phyloP scores from a whole-genome alignment of 2,888 invertebrate species.

The Lampropteryx suffumata region DNA sequence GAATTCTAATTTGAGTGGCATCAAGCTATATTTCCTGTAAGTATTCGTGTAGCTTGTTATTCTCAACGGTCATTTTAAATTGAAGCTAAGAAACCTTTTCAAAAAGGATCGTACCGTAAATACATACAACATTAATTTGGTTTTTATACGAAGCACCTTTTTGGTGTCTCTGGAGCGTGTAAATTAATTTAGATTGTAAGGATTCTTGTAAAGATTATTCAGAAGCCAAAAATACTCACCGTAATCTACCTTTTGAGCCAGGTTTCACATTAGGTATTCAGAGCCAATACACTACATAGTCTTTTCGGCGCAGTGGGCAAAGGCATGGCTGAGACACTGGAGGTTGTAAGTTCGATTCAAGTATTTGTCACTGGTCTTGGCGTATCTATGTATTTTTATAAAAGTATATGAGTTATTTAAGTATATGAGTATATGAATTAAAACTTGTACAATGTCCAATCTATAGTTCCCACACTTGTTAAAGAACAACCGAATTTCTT shows the following conservation, averaged over 20 bases:
- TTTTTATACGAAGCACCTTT: conserved; percentile 4
- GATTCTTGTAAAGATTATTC: conserved; percentile 12
- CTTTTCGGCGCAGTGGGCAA: no score
- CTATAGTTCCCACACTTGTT: no score
- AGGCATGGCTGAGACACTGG: no score
- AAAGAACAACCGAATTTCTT: no score
- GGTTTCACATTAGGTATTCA: neutral
- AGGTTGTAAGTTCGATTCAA: no score
- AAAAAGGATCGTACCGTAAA: neutral
- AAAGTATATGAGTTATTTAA: no score
- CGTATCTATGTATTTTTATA: no score
- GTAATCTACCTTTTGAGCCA: neutral
- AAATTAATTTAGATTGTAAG: conserved; percentile 25
- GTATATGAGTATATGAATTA: no score
- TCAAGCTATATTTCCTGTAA: conserved; percentile 3
- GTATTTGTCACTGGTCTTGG: no score
- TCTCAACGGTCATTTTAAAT: conserved; percentile 1
- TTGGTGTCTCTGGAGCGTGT: conserved; percentile 18
- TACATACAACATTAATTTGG: conserved; percentile 4
- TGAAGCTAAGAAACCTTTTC: neutral
- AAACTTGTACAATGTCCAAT: no score
- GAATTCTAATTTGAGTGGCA: conserved; percentile 23
- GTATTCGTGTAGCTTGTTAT: conserved; percentile 5
- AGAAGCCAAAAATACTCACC: neutral
- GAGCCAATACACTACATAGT: no score